phyloP scores from a whole-genome alignment of 1,140 invertebrate species.

The Pemphigus obesinymphae region DNA sequence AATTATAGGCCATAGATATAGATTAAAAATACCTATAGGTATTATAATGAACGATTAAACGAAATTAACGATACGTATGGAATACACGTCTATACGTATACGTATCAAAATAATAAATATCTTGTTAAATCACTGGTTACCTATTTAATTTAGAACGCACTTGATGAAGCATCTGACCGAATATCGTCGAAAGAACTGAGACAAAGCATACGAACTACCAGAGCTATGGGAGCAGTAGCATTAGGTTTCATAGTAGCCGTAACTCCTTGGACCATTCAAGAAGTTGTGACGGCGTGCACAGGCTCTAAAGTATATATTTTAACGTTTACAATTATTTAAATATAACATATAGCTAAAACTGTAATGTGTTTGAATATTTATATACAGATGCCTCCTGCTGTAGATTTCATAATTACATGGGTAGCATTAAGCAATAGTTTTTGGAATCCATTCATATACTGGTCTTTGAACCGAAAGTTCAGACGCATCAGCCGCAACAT shows the following conservation, averaged over 20 bases:
- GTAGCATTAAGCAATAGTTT: constrained; percentile 78
- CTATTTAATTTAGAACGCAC: neutral
- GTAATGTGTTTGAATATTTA: too few species aligned
- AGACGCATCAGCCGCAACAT: constrained; percentile 70
- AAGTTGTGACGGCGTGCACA: constrained; percentile 80
- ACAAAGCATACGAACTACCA: constrained; percentile 69
- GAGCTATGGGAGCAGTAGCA: constrained; percentile 83
- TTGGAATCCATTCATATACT: constrained; percentile 84
- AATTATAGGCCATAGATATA: too few species aligned
- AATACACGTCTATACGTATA: too few species aligned
- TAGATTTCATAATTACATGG: constrained; percentile 80
- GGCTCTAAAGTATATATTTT: constrained; percentile 60
- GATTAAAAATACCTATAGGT: too few species aligned
- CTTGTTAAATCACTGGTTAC: too few species aligned
- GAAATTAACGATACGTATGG: too few species aligned
- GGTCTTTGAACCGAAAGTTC: constrained; percentile 79
- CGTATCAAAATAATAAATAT: too few species aligned
- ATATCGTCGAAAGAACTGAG: constrained; percentile 62
- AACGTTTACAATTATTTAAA: neutral
- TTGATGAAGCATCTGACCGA: constrained; percentile 6
- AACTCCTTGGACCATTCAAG: constrained; percentile 81
- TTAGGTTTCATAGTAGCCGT: constrained; percentile 83
- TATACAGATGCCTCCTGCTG: constrained; percentile 63
- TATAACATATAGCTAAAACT: neutral
- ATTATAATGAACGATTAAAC: too few species aligned